phyloP scores from a whole-genome alignment of 2,888 invertebrate species.

The Trichacis sp. region DNA sequence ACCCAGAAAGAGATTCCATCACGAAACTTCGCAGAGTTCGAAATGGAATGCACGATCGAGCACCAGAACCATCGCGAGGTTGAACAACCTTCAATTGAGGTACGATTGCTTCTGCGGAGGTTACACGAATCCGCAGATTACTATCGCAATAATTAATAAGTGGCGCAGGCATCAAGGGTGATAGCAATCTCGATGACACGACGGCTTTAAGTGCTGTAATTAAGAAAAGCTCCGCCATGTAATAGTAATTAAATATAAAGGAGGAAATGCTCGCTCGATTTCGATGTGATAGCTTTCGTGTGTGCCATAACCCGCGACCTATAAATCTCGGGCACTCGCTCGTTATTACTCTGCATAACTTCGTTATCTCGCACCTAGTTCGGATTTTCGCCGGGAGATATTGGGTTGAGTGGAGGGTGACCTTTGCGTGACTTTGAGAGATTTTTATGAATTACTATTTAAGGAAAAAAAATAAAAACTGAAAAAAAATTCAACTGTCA shows the following conservation, averaged over 20 bases:
- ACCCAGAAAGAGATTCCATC: too few species aligned
- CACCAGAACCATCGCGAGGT: background rate
- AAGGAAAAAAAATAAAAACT: too few species aligned
- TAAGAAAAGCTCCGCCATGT: background rate
- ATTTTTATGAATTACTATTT: too few species aligned
- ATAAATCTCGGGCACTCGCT: background rate
- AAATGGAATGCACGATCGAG: background rate
- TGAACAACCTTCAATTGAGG: background rate
- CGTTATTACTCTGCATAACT: background rate
- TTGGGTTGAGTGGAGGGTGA: background rate
- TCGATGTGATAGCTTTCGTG: background rate
- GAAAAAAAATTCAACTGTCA: too few species aligned
- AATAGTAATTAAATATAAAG: constrained; percentile 1
- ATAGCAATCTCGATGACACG: constrained; percentile 2
- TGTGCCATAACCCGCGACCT: background rate
- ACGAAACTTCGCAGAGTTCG: too few species aligned
- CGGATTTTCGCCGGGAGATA: background rate
- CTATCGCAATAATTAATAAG: constrained; percentile 5
- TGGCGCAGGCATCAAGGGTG: background rate
- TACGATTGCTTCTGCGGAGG: background rate
- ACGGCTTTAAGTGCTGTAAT: background rate
- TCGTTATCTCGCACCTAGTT: background rate
- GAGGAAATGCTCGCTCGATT: background rate
- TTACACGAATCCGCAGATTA: background rate
- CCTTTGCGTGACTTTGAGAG: background rate